Evolutionary conservation across 2,113 vertebrate genomes (phyloP).

Genomic region (Onychorhynchus coronatus): DNA sequence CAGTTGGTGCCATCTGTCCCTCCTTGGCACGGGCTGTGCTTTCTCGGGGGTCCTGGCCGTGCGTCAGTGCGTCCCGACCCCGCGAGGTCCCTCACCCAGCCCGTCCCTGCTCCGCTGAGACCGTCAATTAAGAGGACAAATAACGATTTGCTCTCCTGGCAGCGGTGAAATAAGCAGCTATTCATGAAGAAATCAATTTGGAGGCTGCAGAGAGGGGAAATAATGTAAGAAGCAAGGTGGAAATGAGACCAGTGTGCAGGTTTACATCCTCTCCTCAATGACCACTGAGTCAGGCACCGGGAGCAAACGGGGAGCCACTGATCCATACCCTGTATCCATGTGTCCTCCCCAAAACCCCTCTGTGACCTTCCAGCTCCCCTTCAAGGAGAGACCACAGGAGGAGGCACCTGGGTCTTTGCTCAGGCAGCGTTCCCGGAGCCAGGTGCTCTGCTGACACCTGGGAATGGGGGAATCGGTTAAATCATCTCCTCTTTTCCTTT

Average conservation of each 20-base stretch:
- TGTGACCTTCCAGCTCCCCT: background rate
- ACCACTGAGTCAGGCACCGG: background rate
- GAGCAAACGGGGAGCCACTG: background rate
- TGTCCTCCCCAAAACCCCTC: background rate
- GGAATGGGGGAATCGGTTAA: rapidly evolving
- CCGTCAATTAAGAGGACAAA: background rate
- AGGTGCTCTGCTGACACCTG: background rate
- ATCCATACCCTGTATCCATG: rapidly evolving
- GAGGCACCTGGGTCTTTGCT: background rate
- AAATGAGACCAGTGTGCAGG: background rate
- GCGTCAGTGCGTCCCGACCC: background rate
- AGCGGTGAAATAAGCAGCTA: background rate
- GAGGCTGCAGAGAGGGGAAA: background rate
- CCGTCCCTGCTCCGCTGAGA: background rate
- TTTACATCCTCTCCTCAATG: background rate
- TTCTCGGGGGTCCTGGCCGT: background rate
- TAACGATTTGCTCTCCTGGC: background rate
- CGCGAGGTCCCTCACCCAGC: rapidly evolving
- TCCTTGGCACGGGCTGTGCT: background rate
- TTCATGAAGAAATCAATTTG: background rate
- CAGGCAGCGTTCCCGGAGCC: background rate
- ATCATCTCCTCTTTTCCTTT: background rate
- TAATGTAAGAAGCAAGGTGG: background rate
- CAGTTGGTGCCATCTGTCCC: background rate
- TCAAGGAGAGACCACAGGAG: background rate